Evolutionary conservation across 2,797 vertebrate species (phyloP).

Genomic region (Tapirus indicus): DNA sequence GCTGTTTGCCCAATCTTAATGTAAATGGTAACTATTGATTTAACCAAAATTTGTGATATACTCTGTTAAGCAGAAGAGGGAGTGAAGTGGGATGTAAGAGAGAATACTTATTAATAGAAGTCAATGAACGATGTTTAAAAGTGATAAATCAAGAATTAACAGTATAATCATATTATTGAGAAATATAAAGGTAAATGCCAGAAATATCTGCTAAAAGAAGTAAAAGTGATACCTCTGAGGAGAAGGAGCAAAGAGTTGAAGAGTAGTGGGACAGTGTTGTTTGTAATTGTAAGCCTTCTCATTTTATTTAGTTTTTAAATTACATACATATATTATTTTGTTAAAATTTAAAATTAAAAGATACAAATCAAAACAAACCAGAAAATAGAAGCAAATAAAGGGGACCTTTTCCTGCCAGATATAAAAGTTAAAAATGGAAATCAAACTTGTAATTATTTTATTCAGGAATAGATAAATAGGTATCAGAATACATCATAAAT

Average conservation of each 20-base stretch:
- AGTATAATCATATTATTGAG: background rate
- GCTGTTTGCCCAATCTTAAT: background rate
- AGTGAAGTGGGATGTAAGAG: background rate
- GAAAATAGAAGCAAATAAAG: background rate
- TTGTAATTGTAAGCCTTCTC: background rate
- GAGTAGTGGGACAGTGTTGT: background rate
- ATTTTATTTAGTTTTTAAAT: background rate
- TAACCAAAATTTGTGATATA: background rate
- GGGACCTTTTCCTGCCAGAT: background rate
- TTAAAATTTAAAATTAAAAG: background rate
- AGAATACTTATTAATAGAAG: background rate
- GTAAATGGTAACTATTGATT: background rate
- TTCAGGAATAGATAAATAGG: background rate
- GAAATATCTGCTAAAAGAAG: background rate
- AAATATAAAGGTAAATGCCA: background rate
- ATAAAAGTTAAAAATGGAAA: conserved; percentile 1
- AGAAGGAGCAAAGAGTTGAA: background rate
- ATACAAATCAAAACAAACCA: background rate
- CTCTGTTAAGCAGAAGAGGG: background rate
- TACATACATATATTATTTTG: background rate
- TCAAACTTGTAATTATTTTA: background rate
- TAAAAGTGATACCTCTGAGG: background rate
- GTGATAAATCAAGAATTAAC: background rate
- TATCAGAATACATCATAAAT: background rate
- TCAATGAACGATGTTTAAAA: background rate